phyloP scores from a whole-genome alignment of 2,113 vertebrate genomes.

The Diadophis punctatus region DNA sequence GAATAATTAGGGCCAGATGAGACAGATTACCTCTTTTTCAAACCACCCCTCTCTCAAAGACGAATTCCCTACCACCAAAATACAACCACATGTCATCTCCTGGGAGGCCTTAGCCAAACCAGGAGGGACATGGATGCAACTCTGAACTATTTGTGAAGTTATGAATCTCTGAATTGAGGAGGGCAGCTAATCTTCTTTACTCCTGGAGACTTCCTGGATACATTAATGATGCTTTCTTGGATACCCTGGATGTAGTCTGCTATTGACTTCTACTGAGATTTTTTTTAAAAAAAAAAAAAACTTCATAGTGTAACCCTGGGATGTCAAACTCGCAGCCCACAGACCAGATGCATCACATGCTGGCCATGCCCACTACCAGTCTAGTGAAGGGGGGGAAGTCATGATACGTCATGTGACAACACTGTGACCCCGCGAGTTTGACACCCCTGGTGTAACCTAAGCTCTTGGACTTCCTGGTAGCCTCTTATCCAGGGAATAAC shows the following conservation, averaged over 20 bases:
- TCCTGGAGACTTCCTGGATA: background rate
- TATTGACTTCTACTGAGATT: background rate
- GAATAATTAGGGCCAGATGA: background rate
- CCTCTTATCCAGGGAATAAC: background rate
- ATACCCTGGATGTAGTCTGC: background rate
- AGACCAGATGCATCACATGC: too few relatives aligned
- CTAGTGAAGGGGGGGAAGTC: too few relatives aligned
- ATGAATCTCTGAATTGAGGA: background rate
- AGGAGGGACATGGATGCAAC: background rate
- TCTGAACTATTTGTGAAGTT: background rate
- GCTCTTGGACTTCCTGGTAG: background rate
- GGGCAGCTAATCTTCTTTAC: background rate
- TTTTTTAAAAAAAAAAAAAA: background rate
- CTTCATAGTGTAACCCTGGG: too few relatives aligned
- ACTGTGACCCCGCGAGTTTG: too few relatives aligned
- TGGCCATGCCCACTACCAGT: too few relatives aligned
- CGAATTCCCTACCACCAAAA: background rate
- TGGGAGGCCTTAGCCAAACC: background rate
- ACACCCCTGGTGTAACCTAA: background rate
- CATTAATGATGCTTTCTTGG: background rate
- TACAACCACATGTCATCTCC: background rate
- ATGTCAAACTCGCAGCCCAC: too few relatives aligned
- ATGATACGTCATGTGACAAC: too few relatives aligned
- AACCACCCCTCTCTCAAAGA: background rate
- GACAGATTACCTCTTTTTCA: background rate